Base-by-base conservation (phyloP, 1,140 invertebrate genomes). In the Tetramorium alpestre region DNA sequence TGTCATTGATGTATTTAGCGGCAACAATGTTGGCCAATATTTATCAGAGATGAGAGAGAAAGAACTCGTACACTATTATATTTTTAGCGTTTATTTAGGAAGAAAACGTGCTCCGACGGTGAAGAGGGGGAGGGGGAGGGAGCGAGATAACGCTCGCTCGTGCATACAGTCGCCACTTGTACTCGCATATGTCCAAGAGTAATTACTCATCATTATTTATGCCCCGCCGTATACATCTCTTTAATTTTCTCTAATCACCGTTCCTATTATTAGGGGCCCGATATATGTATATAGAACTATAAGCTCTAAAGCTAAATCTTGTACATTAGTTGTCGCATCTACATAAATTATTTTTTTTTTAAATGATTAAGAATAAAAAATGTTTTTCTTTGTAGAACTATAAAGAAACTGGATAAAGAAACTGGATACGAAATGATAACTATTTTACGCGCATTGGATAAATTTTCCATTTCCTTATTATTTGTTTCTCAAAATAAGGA, bases 31-130 rank as follows among this genome's bases (percentile, higher is more conserved):
- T 70, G 65, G 41, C 22, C 65, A 81, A 81, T 38, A 16, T 56
- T 70, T 81, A 81, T 81, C 64, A 54, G 47, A 47, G 56, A 47
- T 11, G 33, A 78, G 28, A 64, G 62, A 54, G 28, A 75, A 38
- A 58, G 28, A 75, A 38, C 8, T 11, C 16, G 16, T 33, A 49
- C 5, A 58, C 22, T 69, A 70, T 33, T 33, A 4, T 33, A 33
- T 81, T 81, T 81, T 54, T 25, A 56, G 49, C 47, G 49, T 81
- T 81, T 81, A 70, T 70, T 81, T 54, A 44, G 65, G 78, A 81
- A 81, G 64, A 38, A 81, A 81, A 70, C 11, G 2, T 16, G 58
- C 49, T 22, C 18, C 28, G 28, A 7, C 10, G 8, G 25, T 1
- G 4, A 11, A 5, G 3, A 4, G 58, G 58, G 8, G 11, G 5